phyloP scores from a whole-genome alignment of 2,113 vertebrate genomes.

The Chaenocephalus aceratus region DNA sequence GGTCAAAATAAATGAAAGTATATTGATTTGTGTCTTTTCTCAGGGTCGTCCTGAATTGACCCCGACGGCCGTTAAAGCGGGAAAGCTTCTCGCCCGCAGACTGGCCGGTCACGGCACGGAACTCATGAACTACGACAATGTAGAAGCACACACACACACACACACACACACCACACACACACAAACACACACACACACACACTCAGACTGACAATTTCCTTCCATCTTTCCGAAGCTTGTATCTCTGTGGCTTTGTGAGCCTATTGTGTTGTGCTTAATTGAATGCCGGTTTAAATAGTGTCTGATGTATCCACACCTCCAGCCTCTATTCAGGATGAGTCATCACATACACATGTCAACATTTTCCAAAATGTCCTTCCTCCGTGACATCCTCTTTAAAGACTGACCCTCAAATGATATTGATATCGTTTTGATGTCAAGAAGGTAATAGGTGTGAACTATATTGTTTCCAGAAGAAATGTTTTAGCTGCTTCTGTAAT shows the following conservation, averaged over 20 bases:
- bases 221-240: conserved; percentile 28
- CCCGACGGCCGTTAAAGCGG: conserved; percentile 92
- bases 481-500: too few species aligned
- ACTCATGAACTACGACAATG: conserved; percentile 93
- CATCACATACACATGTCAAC: conserved; percentile 4
- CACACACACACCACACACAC: neutral
- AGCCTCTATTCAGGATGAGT: conserved; percentile 21
- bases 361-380: conserved; percentile 33
- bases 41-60: conserved; percentile 96
- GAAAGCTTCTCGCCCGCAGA: conserved; percentile 90
- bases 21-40: conserved; percentile 36
- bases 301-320: neutral
- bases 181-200: neutral
- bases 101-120: conserved; percentile 83
- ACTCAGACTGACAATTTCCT: neutral
- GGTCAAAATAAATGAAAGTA: rapidly evolving
- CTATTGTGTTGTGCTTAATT: conserved; percentile 5
- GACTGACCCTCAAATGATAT: neutral
- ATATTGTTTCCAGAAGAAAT: neutral
- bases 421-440: neutral
- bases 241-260: conserved; percentile 9
- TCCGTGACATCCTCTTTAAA: neutral
- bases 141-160: conserved; percentile 72
- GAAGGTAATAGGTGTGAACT: neutral
- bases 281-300: neutral